Evolutionary conservation across 2,113 vertebrate species (phyloP), one percentile per base, ranked within the genome.

Genomic region (Ophthalmolycus amberensis): DNA sequence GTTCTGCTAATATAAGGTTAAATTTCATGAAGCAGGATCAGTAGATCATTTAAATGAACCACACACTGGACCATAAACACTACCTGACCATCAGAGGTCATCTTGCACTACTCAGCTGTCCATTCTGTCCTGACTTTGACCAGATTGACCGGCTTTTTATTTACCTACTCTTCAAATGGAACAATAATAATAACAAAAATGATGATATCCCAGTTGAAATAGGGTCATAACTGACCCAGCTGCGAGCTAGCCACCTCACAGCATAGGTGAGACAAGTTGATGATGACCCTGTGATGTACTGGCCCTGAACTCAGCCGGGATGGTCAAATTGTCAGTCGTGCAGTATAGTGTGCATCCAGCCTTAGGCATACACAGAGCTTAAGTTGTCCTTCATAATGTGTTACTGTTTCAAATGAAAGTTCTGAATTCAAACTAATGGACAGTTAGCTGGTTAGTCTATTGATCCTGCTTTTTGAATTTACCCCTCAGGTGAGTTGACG

Each of bases 381-480:
- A 37, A 70, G 60, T 77, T 91, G 78, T 79, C 67, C 27, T 81
- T 75, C 58, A 72, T 74, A 72, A 74, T 88, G 80, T 85, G 52
- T 83, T 32, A 44, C 58, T 89, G 87, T 84, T 84, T 77, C 42
- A 82, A 80, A 40, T 79, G 52, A 82, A 70, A n/a, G 3, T 77
- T 80, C 81, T 86, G 40, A 86, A 72, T 79, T 25, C 50, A 72
- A 80, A 34, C 22, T 63, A 59, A 64, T 70, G 74, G 75, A 72
- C 83, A 80, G 78, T 88, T 76, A 92, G 90, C 86, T 84, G 88
- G 88, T 92, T 89, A 93, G 90, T 91, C 88, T 93, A 85, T 91
- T 94, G 89, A 94, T 93, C 93, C 93, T 94, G 93, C 92, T 94
- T 93, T 94, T 91, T 94, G 93, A 94, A 93, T 94, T 92, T 92